Evolutionary conservation across 2,888 invertebrate species (phyloP).

Genomic region (Creontiades dilutus): DNA sequence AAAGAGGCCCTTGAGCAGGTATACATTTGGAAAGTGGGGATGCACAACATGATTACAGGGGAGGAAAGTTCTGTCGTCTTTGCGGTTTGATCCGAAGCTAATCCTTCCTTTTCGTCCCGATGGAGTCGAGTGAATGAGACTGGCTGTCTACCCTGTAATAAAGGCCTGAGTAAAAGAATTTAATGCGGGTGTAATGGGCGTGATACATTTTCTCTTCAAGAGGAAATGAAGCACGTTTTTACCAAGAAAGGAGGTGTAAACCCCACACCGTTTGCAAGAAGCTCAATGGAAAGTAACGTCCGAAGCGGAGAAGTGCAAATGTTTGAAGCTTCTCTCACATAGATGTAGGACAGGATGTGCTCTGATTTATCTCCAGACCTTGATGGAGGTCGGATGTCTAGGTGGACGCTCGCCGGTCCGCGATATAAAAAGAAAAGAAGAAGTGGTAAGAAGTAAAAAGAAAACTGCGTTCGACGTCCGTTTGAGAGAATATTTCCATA

Average conservation of each 20-base stretch:
- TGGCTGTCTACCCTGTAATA: too few species aligned
- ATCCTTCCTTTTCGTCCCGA: too few species aligned
- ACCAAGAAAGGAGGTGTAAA: background rate
- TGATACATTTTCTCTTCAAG: conserved; percentile 35
- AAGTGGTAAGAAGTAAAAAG: background rate
- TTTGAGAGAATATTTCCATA: conserved; percentile 56
- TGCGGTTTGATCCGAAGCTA: too few species aligned
- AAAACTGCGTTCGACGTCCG: conserved; percentile 27
- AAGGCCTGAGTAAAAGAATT: background rate
- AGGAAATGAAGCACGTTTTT: conserved; percentile 17
- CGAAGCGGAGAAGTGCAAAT: conserved; percentile 14
- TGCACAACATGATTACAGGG: too few species aligned
- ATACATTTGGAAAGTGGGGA: too few species aligned
- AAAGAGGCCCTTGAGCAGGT: too few species aligned
- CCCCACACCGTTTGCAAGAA: background rate
- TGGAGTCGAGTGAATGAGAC: too few species aligned
- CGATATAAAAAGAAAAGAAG: background rate
- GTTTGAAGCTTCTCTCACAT: conserved; percentile 31
- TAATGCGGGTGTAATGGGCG: background rate
- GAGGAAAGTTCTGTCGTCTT: too few species aligned
- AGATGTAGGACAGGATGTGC: conserved; percentile 60
- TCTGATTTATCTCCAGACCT: conserved; percentile 61
- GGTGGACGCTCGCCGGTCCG: conserved; percentile 5
- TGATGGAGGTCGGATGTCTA: conserved; percentile 59
- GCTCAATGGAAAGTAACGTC: background rate